Conservation (phyloP, 2,113 vertebrate species). For the Psophia crepitans region DNA sequence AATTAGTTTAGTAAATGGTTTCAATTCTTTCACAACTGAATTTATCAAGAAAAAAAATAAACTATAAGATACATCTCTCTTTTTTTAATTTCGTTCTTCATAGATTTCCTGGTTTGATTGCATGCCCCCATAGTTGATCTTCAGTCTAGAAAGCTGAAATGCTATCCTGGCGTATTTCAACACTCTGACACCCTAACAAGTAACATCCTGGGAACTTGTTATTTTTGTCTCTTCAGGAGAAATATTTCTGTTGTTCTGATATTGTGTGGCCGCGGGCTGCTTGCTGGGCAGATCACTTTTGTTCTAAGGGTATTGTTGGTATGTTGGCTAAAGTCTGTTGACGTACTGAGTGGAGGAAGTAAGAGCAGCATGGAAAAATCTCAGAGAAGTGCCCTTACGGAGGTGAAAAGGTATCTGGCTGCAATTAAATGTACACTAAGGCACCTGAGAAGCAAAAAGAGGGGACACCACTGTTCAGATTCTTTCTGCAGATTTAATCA, state of each 20-base stretch:
- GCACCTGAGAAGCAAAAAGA: neutral
- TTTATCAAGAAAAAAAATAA: neutral
- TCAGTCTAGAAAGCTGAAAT: neutral
- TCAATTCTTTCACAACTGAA: neutral
- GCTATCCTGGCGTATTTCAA: neutral
- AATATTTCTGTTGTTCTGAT: neutral
- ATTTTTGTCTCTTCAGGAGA: neutral
- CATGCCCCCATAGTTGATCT: fast-evolving
- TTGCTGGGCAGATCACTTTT: neutral
- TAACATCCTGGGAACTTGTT: neutral
- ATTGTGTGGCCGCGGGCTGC: neutral
- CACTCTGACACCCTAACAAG: neutral
- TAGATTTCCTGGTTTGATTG: neutral
- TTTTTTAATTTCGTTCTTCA: neutral
- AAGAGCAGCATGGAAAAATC: neutral
- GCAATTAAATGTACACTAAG: neutral
- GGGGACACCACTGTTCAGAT: neutral
- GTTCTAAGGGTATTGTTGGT: neutral
- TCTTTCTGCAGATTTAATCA: neutral
- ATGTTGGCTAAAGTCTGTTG: neutral
- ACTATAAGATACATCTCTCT: neutral
- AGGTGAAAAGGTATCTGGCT: neutral
- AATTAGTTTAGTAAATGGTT: neutral
- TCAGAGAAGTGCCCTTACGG: neutral
- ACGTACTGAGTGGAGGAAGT: neutral